Conservation (phyloP, 2,113 vertebrate genomes). For the Silurus asotus region DNA sequence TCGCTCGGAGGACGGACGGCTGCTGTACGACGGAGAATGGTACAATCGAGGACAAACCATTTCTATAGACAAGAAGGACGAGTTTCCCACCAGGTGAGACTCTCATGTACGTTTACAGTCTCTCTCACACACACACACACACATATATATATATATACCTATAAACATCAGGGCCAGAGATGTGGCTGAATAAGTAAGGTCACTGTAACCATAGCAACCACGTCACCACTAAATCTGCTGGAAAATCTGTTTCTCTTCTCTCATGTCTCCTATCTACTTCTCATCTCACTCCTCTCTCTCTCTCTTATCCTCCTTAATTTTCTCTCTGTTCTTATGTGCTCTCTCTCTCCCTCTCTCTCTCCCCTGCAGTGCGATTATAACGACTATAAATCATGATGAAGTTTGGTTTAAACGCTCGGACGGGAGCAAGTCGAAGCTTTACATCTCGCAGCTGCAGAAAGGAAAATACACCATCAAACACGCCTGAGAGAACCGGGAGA, state of each 20-base stretch:
- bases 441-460: constrained; percentile 90
- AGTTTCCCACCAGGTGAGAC: constrained; percentile 83
- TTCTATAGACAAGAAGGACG: constrained; percentile 88
- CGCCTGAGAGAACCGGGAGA: constrained; percentile 34
- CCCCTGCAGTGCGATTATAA: constrained; percentile 81
- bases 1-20: constrained; percentile 83
- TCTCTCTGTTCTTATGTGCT: not conserved
- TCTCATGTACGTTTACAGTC: not conserved
- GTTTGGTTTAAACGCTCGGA: constrained; percentile 92
- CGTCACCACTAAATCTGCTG: not conserved
- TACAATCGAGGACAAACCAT: constrained; percentile 84
- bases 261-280: not conserved
- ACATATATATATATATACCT: no score
- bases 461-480: constrained; percentile 92
- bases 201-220: not conserved
- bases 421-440: constrained; percentile 91
- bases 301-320: not conserved
- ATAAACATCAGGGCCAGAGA: no score
- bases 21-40: constrained; percentile 86
- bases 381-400: constrained; percentile 90
- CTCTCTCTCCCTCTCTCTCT: constrained; percentile 14
- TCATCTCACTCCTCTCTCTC: not conserved
- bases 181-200: not conserved
- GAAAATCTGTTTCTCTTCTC: not conserved
- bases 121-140: not conserved